A percentile compares a stretch with the other conserved stretches of the same genome.
These are phyloP conservation scores for Eidolon dupreanum DNA, from an alignment of 2,797 vertebrate species.

Conservation along the genomic window DNA sequence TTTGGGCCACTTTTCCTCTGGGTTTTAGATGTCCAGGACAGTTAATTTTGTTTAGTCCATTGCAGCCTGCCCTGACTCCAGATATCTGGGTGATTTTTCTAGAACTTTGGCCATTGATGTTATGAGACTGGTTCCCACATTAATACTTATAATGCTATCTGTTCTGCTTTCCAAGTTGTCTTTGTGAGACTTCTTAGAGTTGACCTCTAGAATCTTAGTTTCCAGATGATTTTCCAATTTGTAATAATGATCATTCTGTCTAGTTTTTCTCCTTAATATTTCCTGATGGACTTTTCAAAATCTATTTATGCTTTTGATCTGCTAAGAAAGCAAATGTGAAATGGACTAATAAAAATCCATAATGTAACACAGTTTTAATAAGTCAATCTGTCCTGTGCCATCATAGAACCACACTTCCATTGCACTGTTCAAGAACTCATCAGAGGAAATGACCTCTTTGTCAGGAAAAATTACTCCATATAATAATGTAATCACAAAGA, in stretches of 20 bases:
- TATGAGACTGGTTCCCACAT: not conserved
- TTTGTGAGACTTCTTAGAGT: not conserved
- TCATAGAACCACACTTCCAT: conserved; percentile 53
- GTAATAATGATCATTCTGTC: conserved; percentile 54
- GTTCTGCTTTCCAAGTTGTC: not conserved
- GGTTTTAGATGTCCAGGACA: not conserved
- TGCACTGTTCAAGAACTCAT: conserved; percentile 70
- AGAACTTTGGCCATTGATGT: not conserved
- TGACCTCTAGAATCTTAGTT: not conserved
- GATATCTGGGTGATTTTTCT: not conserved
- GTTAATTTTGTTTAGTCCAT: not conserved
- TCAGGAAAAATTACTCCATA: conserved; percentile 71
- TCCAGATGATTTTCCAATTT: conserved; percentile 46
- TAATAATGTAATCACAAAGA: conserved; percentile 78
- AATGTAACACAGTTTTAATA: conserved; percentile 62
- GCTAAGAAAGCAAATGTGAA: conserved; percentile 43
- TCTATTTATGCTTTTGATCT: conserved; percentile 67
- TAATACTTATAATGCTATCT: not conserved
- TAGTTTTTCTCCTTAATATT: conserved; percentile 66
- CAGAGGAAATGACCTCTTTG: conserved; percentile 68
- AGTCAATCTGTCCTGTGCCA: conserved; percentile 74
- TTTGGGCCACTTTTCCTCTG: not conserved
- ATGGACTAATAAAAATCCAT: conserved; percentile 72
- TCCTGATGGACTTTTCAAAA: conserved; percentile 68
- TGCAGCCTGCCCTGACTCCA: not conserved